A percentile compares a stretch with the other conserved stretches of the same genome.
Evolutionary conservation across 2,113 vertebrate species (phyloP).

Genomic region (Strix uralensis): DNA sequence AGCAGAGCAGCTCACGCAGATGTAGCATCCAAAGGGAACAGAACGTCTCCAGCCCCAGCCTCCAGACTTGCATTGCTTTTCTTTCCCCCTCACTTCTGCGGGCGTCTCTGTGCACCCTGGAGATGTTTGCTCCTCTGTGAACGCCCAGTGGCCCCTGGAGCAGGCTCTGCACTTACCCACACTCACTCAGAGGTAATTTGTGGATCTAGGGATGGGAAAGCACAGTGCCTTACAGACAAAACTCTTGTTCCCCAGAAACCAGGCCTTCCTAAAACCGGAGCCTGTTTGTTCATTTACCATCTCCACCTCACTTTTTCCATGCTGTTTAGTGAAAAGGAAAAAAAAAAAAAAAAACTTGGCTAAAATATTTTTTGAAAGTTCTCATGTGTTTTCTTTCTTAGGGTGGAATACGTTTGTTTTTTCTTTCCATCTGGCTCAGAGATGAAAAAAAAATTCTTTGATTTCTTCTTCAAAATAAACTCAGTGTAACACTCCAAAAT

Average conservation of each 20-base stretch:
- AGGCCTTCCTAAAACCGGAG: neutral
- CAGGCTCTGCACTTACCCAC: neutral
- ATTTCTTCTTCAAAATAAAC: slow-evolving; percentile 59
- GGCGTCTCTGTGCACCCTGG: neutral
- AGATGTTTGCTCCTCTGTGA: neutral
- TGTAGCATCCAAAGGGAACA: neutral
- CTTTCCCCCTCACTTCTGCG: rapidly evolving
- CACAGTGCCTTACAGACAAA: neutral
- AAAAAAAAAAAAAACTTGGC: neutral
- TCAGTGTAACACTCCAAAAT: neutral
- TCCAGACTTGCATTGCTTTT: neutral
- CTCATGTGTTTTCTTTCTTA: slow-evolving; percentile 40
- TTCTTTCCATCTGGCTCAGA: slow-evolving; percentile 29
- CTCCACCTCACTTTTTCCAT: neutral
- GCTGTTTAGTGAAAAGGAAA: neutral
- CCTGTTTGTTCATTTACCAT: neutral
- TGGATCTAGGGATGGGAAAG: neutral
- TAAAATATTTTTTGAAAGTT: neutral
- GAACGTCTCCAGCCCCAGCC: neutral
- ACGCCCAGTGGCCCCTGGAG: rapidly evolving
- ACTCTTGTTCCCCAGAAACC: neutral
- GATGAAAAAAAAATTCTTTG: slow-evolving; percentile 36
- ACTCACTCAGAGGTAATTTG: neutral
- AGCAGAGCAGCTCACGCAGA: neutral
- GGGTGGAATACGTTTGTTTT: neutral